Evolutionary conservation across 2,797 vertebrate genomes (phyloP).

Genomic region (Protonibea diacanthus): DNA sequence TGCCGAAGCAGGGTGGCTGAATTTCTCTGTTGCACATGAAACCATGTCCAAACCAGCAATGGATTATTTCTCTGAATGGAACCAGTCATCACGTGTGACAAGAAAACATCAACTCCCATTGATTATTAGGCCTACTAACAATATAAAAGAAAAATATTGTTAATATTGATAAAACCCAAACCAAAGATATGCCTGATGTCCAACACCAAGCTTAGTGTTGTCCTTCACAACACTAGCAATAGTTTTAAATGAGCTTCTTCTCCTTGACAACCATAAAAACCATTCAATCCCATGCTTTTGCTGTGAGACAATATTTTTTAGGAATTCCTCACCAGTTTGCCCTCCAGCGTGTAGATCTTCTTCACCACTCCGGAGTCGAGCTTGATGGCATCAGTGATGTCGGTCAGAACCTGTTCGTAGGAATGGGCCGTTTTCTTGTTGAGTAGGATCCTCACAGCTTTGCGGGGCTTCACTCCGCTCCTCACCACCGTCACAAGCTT

Average conservation of each 20-base stretch:
- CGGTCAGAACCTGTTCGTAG: conserved; percentile 96
- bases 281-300: neutral
- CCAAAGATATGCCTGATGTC: neutral
- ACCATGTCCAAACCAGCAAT: neutral
- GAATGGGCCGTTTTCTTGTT: conserved; percentile 99
- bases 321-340: conserved; percentile 91
- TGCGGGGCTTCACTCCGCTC: conserved; percentile 95
- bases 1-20: neutral
- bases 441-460: conserved; percentile 94
- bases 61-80: conserved; percentile 14
- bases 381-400: conserved; percentile 98
- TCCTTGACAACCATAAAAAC: neutral
- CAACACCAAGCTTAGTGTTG: neutral
- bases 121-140: neutral
- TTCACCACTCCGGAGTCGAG: conserved; percentile 97
- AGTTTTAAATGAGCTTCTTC: neutral
- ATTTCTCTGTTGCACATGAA: neutral
- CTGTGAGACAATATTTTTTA: neutral
- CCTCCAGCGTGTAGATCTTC: conserved; percentile 95
- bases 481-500: conserved; percentile 97
- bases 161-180: conserved; percentile 2
- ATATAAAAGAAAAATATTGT: neutral
- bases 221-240: neutral
- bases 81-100: conserved; percentile 10
- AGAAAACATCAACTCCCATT: conserved; percentile 15